Percentiles rank a stretch among this genome's conserved stretches.
phyloP scores from a whole-genome alignment of 1,140 invertebrate genomes.

The Semibalanus balanoides region DNA sequence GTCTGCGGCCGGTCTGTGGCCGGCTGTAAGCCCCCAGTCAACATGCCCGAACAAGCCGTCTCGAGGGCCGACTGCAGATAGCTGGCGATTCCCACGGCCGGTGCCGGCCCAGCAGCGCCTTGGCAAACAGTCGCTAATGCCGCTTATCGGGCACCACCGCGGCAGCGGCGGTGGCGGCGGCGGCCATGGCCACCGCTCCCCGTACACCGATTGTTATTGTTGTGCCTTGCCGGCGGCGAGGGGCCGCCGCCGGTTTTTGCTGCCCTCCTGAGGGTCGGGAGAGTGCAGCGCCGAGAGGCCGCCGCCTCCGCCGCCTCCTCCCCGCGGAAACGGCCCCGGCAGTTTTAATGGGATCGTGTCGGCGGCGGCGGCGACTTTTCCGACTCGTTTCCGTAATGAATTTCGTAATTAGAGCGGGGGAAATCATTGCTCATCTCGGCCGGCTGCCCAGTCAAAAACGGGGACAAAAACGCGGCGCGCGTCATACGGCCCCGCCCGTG shows the following conservation, averaged over 20 bases:
- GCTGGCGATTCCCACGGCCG: not conserved
- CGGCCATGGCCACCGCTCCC: no score
- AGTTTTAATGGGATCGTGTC: not conserved
- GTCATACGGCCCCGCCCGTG: not conserved
- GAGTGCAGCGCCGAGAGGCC: not conserved
- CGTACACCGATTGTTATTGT: not conserved
- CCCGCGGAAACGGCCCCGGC: not conserved
- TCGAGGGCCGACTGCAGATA: not conserved
- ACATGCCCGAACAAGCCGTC: not conserved
- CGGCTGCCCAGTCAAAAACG: not conserved
- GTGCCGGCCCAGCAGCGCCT: not conserved
- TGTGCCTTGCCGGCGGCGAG: not conserved
- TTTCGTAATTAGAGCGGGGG: not conserved
- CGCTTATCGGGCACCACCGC: not conserved
- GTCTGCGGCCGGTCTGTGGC: no score
- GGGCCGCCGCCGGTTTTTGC: not conserved
- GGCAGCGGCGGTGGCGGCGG: no score
- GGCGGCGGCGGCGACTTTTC: not conserved
- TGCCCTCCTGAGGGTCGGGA: not conserved
- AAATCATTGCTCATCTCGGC: constrained; percentile 1
- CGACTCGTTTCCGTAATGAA: not conserved
- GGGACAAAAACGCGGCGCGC: not conserved
- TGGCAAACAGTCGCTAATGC: not conserved
- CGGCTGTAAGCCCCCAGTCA: not conserved
- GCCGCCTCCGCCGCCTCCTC: no score